Base-by-base conservation (phyloP, 2,797 vertebrate species). In the Hoplostethus atlanticus region DNA sequence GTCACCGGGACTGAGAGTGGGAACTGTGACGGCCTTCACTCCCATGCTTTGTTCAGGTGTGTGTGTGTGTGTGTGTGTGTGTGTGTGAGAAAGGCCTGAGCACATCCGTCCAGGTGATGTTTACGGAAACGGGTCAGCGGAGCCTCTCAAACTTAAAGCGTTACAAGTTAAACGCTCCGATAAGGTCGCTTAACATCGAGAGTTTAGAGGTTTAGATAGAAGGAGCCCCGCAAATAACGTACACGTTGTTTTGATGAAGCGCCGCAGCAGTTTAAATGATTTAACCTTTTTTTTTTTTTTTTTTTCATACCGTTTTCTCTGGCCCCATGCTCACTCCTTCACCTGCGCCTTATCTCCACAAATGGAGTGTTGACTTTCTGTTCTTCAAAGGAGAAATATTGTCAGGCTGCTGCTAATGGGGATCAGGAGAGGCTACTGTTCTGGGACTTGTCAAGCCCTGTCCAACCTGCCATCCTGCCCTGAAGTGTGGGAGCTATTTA, bases 341-440 rank as follows among this genome's bases (percentile, higher is more conserved):
- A 91, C 89, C 88, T 92, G 86, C 76, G 73, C 83, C 91, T 93
- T 91, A 93, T 94, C 92, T 93, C 90, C 89, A 77, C 89, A 91
- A 92, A 93, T 91, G 87, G 88, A 94, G 89, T 94, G 91, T 93
- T 93, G 87, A 94, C 91, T 91, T 89, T 89, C 67, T 83, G 86
- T 88, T 93, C 91, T 91, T 94, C 89, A 93, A 92, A 94, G 89
- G 77, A 87, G 84, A 83, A 88, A 89, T 85, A 91, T 87, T 91
- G 89, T 86, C 85, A 89, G 86, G 67, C 90, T 85, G 85, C 75
- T 90, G 88, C 91, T 94, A 91, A 93, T 92, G 89, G 88, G 90
- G 89, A 91, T 92, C 91, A 85, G 86, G 85, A 88, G 85, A 93
- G 89, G 89, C 90, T 91, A 90, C 90, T 92, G 92, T 94, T 92